Evolutionary conservation across 2,888 invertebrate genomes (phyloP).

Genomic region (Ornithoptera alexandrae): DNA sequence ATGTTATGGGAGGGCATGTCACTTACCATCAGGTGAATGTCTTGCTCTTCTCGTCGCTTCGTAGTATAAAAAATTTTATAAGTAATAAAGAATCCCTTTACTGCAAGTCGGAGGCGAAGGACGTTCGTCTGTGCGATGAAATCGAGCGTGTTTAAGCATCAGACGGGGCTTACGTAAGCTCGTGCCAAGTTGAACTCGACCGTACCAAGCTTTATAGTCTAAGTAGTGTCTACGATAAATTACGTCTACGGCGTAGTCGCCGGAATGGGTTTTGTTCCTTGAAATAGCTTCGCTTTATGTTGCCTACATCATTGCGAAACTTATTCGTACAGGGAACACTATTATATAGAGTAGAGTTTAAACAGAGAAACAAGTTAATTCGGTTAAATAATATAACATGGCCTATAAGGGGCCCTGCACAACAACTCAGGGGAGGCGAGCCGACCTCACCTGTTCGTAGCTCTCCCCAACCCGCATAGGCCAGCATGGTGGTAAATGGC

Average conservation of each 20-base stretch:
- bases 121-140: neutral
- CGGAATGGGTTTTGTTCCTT: constrained; percentile 6
- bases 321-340: too few species aligned
- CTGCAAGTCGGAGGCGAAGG: neutral
- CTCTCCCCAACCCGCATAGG: too few species aligned
- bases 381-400: too few species aligned
- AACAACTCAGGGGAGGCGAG: too few species aligned
- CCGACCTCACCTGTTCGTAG: too few species aligned
- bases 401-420: too few species aligned
- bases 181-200: constrained; percentile 15
- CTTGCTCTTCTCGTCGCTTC: too few species aligned
- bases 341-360: too few species aligned
- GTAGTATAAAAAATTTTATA: neutral
- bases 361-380: too few species aligned
- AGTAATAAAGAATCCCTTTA: neutral
- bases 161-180: constrained; percentile 24
- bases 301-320: neutral
- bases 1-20: too few species aligned
- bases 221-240: constrained; percentile 22
- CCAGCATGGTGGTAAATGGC: too few species aligned
- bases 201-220: constrained; percentile 12
- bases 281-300: neutral
- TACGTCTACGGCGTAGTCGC: constrained; percentile 25
- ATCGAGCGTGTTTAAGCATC: neutral
- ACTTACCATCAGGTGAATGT: too few species aligned